Percentiles rank a stretch among this genome's conserved stretches.
Evolutionary conservation across 2,113 vertebrate species (phyloP).

Genomic region (Dissostichus mawsoni): DNA sequence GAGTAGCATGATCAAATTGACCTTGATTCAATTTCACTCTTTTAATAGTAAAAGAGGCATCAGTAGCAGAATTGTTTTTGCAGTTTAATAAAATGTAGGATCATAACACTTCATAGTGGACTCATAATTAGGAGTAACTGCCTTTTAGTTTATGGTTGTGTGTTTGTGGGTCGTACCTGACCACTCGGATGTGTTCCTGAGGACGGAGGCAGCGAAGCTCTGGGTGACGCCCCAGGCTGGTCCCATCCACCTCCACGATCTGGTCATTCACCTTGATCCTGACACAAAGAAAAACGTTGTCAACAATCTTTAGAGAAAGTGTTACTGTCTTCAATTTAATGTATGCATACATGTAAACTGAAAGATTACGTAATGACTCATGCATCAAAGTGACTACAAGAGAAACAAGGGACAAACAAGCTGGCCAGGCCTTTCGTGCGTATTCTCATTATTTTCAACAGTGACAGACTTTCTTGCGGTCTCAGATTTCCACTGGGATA

Average conservation of each 20-base stretch:
- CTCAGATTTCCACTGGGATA: constrained; percentile 30
- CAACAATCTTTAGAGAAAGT: not conserved
- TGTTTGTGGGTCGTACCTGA: constrained; percentile 86
- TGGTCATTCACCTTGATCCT: constrained; percentile 99
- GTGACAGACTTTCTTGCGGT: constrained; percentile 16
- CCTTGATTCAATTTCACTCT: not conserved
- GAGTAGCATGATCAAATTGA: not conserved
- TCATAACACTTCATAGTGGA: not conserved
- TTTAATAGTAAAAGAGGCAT: not conserved
- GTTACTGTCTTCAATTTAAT: not conserved
- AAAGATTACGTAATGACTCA: constrained; percentile 11
- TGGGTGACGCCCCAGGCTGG: constrained; percentile 98
- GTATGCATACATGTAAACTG: not conserved
- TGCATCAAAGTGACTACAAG: constrained; percentile 5
- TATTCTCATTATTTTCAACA: constrained; percentile 20
- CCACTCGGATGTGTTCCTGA: constrained; percentile 96
- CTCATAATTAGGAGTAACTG: not conserved
- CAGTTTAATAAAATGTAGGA: not conserved
- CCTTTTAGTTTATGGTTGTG: not conserved
- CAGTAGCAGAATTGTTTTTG: not conserved
- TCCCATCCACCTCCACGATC: constrained; percentile 97
- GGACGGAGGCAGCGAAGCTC: constrained; percentile 98
- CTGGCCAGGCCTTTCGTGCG: not conserved
- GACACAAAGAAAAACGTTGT: constrained; percentile 30
- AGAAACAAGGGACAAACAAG: constrained; percentile 17